Conservation (phyloP, 2,888 invertebrate species). For the Ischnura elegans region DNA sequence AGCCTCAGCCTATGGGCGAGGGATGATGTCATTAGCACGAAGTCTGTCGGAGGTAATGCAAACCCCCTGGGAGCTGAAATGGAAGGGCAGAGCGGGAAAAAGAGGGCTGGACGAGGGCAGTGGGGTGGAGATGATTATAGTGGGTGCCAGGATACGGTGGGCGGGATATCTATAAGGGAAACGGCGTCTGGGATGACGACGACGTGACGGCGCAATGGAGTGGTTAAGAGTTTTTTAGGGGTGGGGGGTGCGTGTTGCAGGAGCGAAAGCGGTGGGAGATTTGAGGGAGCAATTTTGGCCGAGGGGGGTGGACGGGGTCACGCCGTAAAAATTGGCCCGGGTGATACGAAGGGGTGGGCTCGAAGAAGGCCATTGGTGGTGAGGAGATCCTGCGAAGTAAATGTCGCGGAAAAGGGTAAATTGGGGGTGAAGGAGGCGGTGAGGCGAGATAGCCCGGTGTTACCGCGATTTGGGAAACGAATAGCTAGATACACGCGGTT, state of each 20-base stretch:
- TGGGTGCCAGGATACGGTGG: background rate
- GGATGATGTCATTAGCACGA: constrained; percentile 21
- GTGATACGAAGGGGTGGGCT: background rate
- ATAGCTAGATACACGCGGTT: background rate
- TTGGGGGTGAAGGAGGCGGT: background rate
- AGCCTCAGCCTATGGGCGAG: background rate
- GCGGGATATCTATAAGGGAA: background rate
- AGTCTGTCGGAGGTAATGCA: constrained; percentile 35
- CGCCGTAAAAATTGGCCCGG: background rate
- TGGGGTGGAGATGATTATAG: background rate
- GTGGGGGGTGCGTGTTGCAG: background rate
- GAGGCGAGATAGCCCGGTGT: background rate
- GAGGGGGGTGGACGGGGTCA: background rate
- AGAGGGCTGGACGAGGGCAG: background rate
- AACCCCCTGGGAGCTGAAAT: background rate
- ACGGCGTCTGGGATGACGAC: background rate
- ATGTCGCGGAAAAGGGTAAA: background rate
- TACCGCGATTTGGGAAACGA: background rate
- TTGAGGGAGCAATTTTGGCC: background rate
- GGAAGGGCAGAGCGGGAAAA: background rate
- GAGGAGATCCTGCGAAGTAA: background rate
- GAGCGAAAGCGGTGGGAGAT: no score
- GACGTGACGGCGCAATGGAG: constrained; percentile 2
- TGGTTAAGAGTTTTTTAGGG: constrained; percentile 14
- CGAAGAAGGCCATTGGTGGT: background rate